Percentiles rank a stretch among this genome's conserved stretches.
Evolutionary conservation across 2,113 vertebrate species (phyloP).

Genomic region (Mobula birostris): DNA sequence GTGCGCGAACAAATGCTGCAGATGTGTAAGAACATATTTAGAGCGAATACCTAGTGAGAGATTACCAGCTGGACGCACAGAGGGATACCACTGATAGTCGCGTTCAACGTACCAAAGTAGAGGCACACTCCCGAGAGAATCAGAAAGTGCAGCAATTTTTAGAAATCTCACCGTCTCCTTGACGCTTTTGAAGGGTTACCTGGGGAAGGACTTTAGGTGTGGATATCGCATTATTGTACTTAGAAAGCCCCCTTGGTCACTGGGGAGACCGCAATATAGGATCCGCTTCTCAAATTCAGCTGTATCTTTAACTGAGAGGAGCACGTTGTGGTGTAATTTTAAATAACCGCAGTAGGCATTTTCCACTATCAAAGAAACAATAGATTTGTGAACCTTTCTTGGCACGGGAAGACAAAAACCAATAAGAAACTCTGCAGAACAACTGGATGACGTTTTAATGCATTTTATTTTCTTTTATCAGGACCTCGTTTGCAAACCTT

Average conservation of each 20-base stretch:
- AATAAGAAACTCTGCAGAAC: background rate
- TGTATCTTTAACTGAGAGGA: conserved; percentile 5
- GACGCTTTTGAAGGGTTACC: conserved; percentile 15
- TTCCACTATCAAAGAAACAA: background rate
- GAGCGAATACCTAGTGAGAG: background rate
- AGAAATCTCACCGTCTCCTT: conserved; percentile 16
- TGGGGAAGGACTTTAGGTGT: conserved; percentile 22
- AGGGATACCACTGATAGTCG: conserved; percentile 21
- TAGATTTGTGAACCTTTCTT: background rate
- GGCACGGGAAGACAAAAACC: background rate
- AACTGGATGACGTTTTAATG: background rate
- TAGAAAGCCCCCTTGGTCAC: conserved; percentile 9
- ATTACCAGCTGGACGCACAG: conserved; percentile 6
- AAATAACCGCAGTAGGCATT: conserved; percentile 31
- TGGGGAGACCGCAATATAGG: conserved; percentile 8
- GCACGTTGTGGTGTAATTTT: background rate
- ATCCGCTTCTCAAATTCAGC: background rate
- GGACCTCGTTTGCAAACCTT: background rate
- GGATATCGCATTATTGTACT: conserved; percentile 9
- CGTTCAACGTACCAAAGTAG: background rate
- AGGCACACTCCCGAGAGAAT: conserved; percentile 25
- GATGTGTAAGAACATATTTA: background rate
- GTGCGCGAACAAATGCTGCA: background rate
- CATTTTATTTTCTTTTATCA: background rate
- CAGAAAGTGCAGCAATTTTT: background rate